phyloP scores from a whole-genome alignment of 2,888 invertebrate species.

The Plagodis pulveraria region DNA sequence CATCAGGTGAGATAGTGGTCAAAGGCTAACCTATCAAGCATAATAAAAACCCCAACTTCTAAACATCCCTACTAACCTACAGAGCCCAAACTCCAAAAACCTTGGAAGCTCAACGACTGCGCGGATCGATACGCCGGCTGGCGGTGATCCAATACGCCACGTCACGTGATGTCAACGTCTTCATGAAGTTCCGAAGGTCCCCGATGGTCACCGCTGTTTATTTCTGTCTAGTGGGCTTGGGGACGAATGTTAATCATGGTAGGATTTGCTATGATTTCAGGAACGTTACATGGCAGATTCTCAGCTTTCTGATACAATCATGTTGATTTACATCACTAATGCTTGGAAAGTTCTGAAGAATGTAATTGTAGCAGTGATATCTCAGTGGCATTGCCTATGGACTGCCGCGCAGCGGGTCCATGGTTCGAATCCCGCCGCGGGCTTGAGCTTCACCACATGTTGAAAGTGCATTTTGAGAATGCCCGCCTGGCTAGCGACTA shows the following conservation, averaged over 20 bases:
- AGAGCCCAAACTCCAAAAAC: background rate
- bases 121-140: constrained; percentile 23
- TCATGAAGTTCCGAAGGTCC: constrained; percentile 43
- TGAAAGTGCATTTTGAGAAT: too few species aligned
- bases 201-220: constrained; percentile 42
- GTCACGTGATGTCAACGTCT: constrained; percentile 57
- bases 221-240: constrained; percentile 33
- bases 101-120: constrained; percentile 6
- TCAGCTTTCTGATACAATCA: background rate
- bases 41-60: too few species aligned
- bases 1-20: too few species aligned
- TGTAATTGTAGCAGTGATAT: too few species aligned
- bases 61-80: background rate
- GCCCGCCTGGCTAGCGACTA: too few species aligned
- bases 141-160: constrained; percentile 38
- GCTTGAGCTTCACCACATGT: too few species aligned
- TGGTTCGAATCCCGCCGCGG: too few species aligned
- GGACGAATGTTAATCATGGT: constrained; percentile 2
- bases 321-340: background rate
- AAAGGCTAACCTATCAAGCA: too few species aligned
- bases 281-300: background rate
- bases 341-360: too few species aligned
- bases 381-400: too few species aligned
- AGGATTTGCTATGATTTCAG: background rate
- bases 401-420: too few species aligned